Evolutionary conservation across 2,888 invertebrate genomes (phyloP).

Genomic region (Hyppa rectilinea): DNA sequence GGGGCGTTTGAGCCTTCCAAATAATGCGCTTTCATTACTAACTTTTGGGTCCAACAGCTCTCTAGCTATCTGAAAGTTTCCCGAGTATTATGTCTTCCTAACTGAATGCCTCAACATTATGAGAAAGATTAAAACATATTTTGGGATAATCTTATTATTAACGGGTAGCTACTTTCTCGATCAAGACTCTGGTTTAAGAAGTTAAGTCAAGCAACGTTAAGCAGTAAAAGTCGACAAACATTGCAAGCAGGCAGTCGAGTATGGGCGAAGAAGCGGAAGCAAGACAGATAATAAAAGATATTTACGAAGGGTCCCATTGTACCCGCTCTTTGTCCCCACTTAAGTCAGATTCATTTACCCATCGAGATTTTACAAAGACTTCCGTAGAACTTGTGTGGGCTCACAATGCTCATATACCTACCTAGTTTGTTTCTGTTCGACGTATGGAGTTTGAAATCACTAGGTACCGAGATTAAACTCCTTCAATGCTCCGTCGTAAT

Average conservation of each 20-base stretch:
- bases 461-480: slow-evolving; percentile 16
- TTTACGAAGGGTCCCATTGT: slow-evolving; percentile 78
- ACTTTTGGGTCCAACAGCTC: slow-evolving; percentile 62
- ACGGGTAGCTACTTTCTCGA: slow-evolving; percentile 44
- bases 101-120: slow-evolving; percentile 23
- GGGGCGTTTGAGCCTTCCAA: slow-evolving; percentile 55
- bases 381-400: slow-evolving; percentile 60
- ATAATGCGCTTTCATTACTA: slow-evolving; percentile 68
- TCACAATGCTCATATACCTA: slow-evolving; percentile 43
- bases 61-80: slow-evolving; percentile 66
- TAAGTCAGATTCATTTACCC: slow-evolving; percentile 72
- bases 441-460: slow-evolving; percentile 19
- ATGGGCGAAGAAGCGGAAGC: slow-evolving; percentile 67
- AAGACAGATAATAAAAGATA: slow-evolving; percentile 76
- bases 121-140: slow-evolving; percentile 25
- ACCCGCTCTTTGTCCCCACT: slow-evolving; percentile 73
- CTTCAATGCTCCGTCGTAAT: neutral
- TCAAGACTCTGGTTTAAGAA: slow-evolving; percentile 39
- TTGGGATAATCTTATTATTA: slow-evolving; percentile 58
- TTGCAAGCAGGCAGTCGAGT: slow-evolving; percentile 58
- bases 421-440: slow-evolving; percentile 20
- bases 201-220: slow-evolving; percentile 58
- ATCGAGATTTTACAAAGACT: slow-evolving; percentile 72
- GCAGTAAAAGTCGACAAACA: slow-evolving; percentile 69
- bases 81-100: slow-evolving; percentile 56